Percentiles rank a stretch among this genome's conserved stretches.
These are phyloP conservation scores for Rhinatrema bivittatum DNA, from an alignment of 2,797 vertebrate species.

Conservation along the genomic window DNA sequence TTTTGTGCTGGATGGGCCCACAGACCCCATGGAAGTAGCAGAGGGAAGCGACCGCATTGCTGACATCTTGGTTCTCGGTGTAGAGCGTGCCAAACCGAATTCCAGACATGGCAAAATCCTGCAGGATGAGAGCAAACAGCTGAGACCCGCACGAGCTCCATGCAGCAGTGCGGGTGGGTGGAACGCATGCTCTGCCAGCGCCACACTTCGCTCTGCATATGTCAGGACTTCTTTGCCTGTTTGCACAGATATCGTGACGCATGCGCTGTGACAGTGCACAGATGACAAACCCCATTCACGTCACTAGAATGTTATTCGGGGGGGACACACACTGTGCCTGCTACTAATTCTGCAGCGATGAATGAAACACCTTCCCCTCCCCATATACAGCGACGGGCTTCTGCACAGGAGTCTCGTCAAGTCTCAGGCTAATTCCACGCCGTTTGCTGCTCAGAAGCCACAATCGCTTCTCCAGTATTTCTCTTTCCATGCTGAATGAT, in stretches of 20 bases:
- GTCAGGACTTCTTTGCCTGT: neutral
- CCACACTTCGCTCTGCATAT: neutral
- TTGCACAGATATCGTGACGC: neutral
- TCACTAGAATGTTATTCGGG: no score
- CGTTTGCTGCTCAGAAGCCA: no score
- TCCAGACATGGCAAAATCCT: constrained; percentile 90
- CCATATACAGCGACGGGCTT: no score
- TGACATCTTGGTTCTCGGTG: constrained; percentile 76
- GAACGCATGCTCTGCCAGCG: neutral
- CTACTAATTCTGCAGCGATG: no score
- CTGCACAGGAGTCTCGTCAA: no score
- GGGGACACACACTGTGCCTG: no score
- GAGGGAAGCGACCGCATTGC: constrained; percentile 76
- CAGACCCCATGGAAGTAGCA: constrained; percentile 76
- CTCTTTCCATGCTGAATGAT: no score
- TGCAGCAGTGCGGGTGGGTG: neutral
- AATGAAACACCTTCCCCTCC: no score
- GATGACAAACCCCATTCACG: no score
- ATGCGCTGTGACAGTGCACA: neutral
- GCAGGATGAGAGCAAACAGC: constrained; percentile 5
- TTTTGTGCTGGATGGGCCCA: constrained; percentile 76
- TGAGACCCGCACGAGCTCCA: neutral
- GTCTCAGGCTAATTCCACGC: no score
- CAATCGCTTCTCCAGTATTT: no score
- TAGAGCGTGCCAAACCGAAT: constrained; percentile 81